Evolutionary conservation across 2,888 invertebrate species (phyloP), one percentile per base, ranked within the genome.

Genomic region (Tipula confusa): DNA sequence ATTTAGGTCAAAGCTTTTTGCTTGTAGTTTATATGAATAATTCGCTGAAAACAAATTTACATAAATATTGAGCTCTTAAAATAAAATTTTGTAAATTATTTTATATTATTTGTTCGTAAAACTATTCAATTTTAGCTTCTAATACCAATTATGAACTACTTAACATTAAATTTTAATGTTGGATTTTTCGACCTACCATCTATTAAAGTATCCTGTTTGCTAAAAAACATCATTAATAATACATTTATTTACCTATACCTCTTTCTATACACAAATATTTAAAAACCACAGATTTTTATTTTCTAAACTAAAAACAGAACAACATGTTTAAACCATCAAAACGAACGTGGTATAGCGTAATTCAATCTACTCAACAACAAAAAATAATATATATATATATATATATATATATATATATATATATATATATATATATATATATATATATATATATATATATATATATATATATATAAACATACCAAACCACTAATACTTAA

Each of bases 401-500:
- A 64, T 24, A 64, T 24, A 64, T 9, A 24, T 7, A 31, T 7
- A 31, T 31, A 31, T 31, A 31, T 3, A 31, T 7, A 31, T 31
- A n/a, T 13, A 38, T 11, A 64, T 4, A 64, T 24, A 64, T 64
- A 64, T 64, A 64, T 24, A 64, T 24, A 24, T 13, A 64, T 64
- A 64, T 64, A 64, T 24, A 64, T 24, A 24, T 13, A 64, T 24
- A 24, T 2, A 64, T 24, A 64, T 24, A 64, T 9, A 24, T 7
- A 31, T 7, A 31, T 31, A 31, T 31, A 31, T 3, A 31, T 7
- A 31, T 31, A n/a, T 13, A 38, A 4, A 64, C 11, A 64, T 24
- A 64, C 64, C 18, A 64, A 64, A 64, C 64, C 64, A 64, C 64
- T 24, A 64, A 64, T 64, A 24, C 64, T 64, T 64, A 64, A 64